phyloP scores from a whole-genome alignment of 2,113 vertebrate genomes.

The Proterorhinus semilunaris region DNA sequence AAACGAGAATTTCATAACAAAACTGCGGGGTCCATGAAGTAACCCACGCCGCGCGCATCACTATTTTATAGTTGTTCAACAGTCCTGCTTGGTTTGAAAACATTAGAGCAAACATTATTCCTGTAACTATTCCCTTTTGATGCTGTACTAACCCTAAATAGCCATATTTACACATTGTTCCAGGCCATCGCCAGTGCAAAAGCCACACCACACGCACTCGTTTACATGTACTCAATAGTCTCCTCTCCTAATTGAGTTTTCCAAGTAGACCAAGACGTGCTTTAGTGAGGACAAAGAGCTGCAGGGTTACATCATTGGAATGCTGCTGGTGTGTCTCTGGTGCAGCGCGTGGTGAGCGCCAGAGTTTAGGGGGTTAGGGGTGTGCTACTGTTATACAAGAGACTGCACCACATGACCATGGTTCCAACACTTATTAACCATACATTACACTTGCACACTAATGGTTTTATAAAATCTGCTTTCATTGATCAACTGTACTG shows the following conservation, averaged over 20 bases:
- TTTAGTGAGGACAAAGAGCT: constrained; percentile 60
- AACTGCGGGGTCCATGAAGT: too few species aligned
- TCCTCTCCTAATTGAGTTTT: constrained; percentile 44
- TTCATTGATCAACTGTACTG: too few species aligned
- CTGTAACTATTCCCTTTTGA: not conserved
- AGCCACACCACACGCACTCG: constrained; percentile 3
- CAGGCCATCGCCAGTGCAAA: not conserved
- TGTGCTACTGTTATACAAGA: constrained; percentile 59
- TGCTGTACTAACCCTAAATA: not conserved
- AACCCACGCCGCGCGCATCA: too few species aligned
- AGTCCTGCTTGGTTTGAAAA: too few species aligned
- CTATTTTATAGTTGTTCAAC: too few species aligned
- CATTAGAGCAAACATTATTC: too few species aligned
- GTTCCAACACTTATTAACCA: constrained; percentile 2
- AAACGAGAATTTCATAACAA: too few species aligned
- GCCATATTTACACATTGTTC: too few species aligned
- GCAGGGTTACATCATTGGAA: constrained; percentile 77
- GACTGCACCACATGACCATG: constrained; percentile 23
- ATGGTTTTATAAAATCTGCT: not conserved
- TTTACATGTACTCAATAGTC: constrained; percentile 12
- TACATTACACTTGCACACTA: not conserved
- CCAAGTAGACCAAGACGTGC: constrained; percentile 48
- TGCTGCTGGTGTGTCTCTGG: constrained; percentile 60
- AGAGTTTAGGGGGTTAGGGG: constrained; percentile 39
- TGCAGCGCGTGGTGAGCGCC: constrained; percentile 22